phyloP scores from a whole-genome alignment of 2,113 vertebrate genomes.

The human (Homo sapiens) region DNA sequence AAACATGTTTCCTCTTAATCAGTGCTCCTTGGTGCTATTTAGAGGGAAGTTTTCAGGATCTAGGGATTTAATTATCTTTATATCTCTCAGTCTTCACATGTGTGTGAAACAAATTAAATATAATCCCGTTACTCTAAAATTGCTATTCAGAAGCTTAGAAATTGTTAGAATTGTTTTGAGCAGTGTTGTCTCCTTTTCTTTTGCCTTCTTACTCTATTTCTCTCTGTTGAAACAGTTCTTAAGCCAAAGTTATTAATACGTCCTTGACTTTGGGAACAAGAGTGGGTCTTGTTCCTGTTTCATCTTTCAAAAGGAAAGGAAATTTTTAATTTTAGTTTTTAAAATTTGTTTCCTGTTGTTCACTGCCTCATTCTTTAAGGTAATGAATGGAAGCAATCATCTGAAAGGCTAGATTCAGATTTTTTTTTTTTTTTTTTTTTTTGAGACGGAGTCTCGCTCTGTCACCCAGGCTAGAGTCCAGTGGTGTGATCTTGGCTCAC shows the following conservation, averaged over 20 bases:
- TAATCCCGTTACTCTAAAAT: background rate
- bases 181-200: background rate
- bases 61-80: background rate
- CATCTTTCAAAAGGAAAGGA: conserved; percentile 8
- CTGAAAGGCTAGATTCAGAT: background rate
- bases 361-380: background rate
- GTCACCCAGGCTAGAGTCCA: too few relatives aligned
- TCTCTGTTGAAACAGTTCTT: background rate
- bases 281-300: conserved; percentile 12
- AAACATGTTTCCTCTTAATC: background rate
- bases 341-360: background rate
- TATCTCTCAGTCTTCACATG: background rate
- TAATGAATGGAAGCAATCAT: background rate
- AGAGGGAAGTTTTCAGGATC: background rate
- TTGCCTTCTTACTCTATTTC: background rate
- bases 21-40: background rate
- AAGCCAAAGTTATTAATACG: background rate
- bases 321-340: background rate
- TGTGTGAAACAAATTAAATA: background rate
- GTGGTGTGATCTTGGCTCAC: too few relatives aligned
- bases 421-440: too few relatives aligned
- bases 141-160: conserved; percentile 8
- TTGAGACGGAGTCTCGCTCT: too few relatives aligned
- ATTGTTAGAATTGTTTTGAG: background rate
- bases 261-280: background rate